A percentile compares a stretch with the other conserved stretches of the same genome.
Evolutionary conservation across 2,888 invertebrate species (phyloP).

Genomic region (Leucoptera coffeella): DNA sequence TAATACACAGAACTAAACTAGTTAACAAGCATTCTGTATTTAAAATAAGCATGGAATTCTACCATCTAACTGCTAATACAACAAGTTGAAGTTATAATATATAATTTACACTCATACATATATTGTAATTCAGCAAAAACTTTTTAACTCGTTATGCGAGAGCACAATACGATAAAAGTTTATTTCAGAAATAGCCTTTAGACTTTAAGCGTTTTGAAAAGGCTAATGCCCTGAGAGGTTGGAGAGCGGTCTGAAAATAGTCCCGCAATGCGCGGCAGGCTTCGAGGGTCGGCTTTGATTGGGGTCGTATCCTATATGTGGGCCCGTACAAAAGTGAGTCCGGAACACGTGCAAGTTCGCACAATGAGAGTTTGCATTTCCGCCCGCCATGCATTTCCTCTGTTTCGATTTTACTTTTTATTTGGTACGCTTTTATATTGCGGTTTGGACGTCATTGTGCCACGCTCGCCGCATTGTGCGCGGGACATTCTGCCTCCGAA

Average conservation of each 20-base stretch:
- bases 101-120: too few species aligned
- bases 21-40: too few species aligned
- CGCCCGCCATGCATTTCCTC: constrained; percentile 50
- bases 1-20: too few species aligned
- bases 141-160: too few species aligned
- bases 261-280: constrained; percentile 16
- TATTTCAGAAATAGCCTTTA: too few species aligned
- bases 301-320: too few species aligned
- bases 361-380: constrained; percentile 52
- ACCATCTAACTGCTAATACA: too few species aligned
- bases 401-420: constrained; percentile 46
- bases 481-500: constrained; percentile 36
- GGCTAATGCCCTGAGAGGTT: constrained; percentile 8
- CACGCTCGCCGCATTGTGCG: constrained; percentile 18
- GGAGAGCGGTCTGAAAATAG: constrained; percentile 17
- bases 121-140: too few species aligned
- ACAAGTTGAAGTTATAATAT: too few species aligned
- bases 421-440: constrained; percentile 31
- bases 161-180: too few species aligned
- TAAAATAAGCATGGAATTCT: too few species aligned
- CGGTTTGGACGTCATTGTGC: constrained; percentile 37
- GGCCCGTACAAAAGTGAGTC: constrained; percentile 30
- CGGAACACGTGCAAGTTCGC: constrained; percentile 50
- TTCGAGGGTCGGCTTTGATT: constrained; percentile 19
- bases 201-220: too few species aligned